phyloP scores from a whole-genome alignment of 2,113 vertebrate genomes.

The Lynx canadensis region DNA sequence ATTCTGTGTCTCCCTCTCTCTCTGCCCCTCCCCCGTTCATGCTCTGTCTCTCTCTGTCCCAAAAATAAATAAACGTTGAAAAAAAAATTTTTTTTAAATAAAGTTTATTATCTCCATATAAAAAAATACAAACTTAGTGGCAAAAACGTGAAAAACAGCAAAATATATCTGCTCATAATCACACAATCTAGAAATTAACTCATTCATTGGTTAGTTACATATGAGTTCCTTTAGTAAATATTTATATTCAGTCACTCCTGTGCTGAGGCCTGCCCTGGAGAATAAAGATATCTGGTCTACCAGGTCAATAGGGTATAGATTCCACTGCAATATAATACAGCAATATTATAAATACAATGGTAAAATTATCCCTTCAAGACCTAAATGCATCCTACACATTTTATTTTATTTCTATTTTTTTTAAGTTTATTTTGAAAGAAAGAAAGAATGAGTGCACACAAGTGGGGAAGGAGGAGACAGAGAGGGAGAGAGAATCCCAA shows the following conservation, averaged over 20 bases:
- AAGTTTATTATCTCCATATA: background rate
- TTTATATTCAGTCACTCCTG: fast-evolving
- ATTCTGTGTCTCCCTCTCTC: no score
- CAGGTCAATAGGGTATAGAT: no score
- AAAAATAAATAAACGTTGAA: no score
- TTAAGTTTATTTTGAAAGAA: no score
- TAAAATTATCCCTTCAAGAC: background rate
- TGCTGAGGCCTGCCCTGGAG: background rate
- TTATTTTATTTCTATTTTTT: background rate
- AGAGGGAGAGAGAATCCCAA: no score
- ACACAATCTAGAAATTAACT: background rate
- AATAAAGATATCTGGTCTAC: fast-evolving
- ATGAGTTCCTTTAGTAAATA: background rate
- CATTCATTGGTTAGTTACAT: background rate
- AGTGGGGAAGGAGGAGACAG: no score
- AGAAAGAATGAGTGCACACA: no score
- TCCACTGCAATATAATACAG: background rate
- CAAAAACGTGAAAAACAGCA: background rate
- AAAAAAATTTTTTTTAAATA: background rate
- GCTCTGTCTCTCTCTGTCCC: no score
- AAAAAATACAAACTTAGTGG: background rate
- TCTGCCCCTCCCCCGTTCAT: no score
- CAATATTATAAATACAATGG: background rate
- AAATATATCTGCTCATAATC: background rate
- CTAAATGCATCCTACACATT: background rate